These are phyloP conservation scores for Alectoris magna DNA, from an alignment of 2,797 vertebrate species.

Conservation along the genomic window DNA sequence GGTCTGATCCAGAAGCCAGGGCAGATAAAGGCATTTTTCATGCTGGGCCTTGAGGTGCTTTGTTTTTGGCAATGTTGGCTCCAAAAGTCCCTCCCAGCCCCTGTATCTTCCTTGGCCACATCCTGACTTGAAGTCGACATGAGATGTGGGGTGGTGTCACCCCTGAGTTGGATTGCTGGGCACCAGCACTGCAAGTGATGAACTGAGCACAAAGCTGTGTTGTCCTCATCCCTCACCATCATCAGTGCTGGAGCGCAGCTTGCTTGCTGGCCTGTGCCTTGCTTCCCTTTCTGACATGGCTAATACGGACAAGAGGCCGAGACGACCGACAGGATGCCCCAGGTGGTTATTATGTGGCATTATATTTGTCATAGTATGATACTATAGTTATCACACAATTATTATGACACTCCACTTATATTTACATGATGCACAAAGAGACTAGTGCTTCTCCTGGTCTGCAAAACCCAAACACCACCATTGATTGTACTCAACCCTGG, in stretches of 20 bases:
- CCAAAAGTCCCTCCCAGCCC: neutral
- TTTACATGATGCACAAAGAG: accelerated
- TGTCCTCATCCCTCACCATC: accelerated
- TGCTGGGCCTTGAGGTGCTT: neutral
- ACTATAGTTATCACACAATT: neutral
- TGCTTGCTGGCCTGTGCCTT: neutral
- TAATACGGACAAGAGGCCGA: accelerated
- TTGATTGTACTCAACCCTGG: accelerated
- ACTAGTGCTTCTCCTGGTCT: neutral
- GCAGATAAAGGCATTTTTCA: neutral
- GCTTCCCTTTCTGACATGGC: neutral
- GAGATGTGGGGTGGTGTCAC: neutral
- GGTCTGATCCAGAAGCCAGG: neutral
- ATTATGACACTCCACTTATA: neutral
- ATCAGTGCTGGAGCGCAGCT: accelerated
- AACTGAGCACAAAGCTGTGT: neutral
- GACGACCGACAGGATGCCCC: neutral
- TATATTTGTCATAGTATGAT: neutral
- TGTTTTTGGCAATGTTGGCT: neutral
- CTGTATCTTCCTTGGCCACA: neutral
- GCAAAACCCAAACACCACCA: neutral
- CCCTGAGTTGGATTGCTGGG: accelerated
- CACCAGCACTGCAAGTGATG: accelerated
- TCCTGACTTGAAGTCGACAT: accelerated
- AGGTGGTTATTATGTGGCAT: neutral